These are phyloP conservation scores for Micromussa lordhowensis DNA, from an alignment of 92 coral and sea anemone genomes.

Conservation along the genomic window DNA sequence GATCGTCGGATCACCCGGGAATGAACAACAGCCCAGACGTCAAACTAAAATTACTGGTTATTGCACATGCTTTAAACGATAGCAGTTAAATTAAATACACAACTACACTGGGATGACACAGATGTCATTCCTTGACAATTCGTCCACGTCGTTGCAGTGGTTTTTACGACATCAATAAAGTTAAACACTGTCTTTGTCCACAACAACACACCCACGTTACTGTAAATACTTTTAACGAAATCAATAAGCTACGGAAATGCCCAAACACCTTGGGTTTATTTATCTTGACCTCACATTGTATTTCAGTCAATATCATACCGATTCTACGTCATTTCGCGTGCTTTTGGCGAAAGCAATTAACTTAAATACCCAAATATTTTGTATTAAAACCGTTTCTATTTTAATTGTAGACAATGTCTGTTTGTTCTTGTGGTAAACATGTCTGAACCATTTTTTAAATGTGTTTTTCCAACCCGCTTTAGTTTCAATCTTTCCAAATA, in stretches of 20 bases:
- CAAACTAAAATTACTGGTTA: background rate
- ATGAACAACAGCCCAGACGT: background rate
- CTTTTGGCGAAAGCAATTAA: background rate
- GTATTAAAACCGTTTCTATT: background rate
- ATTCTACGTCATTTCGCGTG: background rate
- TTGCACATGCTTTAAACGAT: background rate
- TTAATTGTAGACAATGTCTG: background rate
- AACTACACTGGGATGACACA: background rate
- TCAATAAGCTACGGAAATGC: background rate
- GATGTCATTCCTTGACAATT: background rate
- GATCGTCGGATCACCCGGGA: background rate
- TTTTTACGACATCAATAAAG: background rate
- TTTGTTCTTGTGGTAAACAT: background rate
- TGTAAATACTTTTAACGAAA: conserved; percentile 9
- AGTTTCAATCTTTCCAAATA: background rate
- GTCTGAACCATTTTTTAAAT: background rate
- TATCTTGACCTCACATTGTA: background rate
- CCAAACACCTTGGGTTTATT: background rate
- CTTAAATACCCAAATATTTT: background rate
- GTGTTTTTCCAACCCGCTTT: background rate
- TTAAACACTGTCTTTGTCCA: background rate
- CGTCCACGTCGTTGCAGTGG: background rate
- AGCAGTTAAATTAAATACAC: background rate
- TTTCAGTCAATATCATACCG: background rate
- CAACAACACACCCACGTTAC: background rate